Conservation (phyloP, 2,113 vertebrate genomes). For the Austrofundulus limnaeus region DNA sequence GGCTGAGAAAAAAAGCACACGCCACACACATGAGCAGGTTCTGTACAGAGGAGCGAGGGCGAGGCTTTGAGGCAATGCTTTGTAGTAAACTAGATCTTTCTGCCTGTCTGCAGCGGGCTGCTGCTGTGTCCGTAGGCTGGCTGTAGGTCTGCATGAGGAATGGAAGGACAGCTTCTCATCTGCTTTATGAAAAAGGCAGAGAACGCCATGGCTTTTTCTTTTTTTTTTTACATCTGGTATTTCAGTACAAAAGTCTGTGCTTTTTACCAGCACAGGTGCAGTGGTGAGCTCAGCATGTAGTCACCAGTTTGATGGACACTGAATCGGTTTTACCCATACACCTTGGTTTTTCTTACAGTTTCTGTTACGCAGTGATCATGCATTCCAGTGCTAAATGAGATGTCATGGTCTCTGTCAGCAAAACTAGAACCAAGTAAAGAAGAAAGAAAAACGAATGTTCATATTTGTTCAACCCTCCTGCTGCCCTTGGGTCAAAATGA, state of each 20-base stretch:
- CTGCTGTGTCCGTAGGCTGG: slow-evolving; percentile 50
- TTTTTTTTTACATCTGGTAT: slow-evolving; percentile 23
- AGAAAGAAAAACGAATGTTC: neutral
- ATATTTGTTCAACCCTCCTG: slow-evolving; percentile 2
- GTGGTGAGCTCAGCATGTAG: neutral
- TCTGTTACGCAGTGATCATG: neutral
- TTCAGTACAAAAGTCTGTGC: slow-evolving; percentile 15
- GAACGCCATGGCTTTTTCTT: slow-evolving; percentile 55
- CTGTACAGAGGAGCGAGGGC: slow-evolving; percentile 38
- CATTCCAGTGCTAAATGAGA: slow-evolving; percentile 18
- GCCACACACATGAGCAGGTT: slow-evolving; percentile 43
- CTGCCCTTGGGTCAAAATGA: no score
- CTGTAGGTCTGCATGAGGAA: slow-evolving; percentile 32
- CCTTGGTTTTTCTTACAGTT: neutral
- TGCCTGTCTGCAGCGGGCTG: slow-evolving; percentile 35
- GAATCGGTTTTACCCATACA: slow-evolving; percentile 3
- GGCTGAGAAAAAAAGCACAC: slow-evolving; percentile 30
- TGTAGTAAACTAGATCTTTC: slow-evolving; percentile 43
- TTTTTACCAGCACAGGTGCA: slow-evolving; percentile 33
- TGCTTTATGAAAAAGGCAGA: slow-evolving; percentile 19
- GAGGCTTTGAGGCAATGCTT: slow-evolving; percentile 48
- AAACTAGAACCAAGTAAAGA: neutral
- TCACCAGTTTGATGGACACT: slow-evolving; percentile 1
- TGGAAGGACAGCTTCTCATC: slow-evolving; percentile 9
- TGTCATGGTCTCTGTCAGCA: neutral